These are phyloP conservation scores for Polypterus senegalus DNA, from an alignment of 2,113 vertebrate species.

Conservation along the genomic window DNA sequence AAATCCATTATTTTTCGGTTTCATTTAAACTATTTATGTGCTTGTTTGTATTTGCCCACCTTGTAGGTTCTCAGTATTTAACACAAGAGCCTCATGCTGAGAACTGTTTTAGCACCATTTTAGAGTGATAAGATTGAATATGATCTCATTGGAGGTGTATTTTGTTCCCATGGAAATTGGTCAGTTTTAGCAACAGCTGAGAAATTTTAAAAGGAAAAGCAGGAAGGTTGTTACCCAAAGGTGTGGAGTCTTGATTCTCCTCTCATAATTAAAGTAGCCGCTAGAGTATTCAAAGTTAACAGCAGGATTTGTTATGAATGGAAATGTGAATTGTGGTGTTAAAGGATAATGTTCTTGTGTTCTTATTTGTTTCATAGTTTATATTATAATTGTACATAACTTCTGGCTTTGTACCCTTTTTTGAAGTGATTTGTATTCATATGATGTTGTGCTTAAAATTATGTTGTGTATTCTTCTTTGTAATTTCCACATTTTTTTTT, in stretches of 20 bases:
- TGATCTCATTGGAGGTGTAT: constrained; percentile 72
- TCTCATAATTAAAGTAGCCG: constrained; percentile 56
- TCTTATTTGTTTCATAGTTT: too few species aligned
- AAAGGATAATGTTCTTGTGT: constrained; percentile 38
- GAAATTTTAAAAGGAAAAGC: constrained; percentile 51
- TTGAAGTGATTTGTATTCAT: not conserved
- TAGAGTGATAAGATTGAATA: constrained; percentile 66
- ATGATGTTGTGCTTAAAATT: constrained; percentile 3
- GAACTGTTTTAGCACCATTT: constrained; percentile 81
- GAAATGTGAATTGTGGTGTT: constrained; percentile 48
- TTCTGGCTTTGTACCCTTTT: too few species aligned
- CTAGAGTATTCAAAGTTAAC: constrained; percentile 53
- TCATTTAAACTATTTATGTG: not conserved
- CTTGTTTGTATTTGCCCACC: constrained; percentile 55
- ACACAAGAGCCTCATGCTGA: constrained; percentile 62
- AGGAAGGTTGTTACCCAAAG: constrained; percentile 46
- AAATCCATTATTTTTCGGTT: too few species aligned
- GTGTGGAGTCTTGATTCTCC: constrained; percentile 34
- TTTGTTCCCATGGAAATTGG: constrained; percentile 68
- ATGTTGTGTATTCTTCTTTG: not conserved
- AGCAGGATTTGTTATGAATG: constrained; percentile 56
- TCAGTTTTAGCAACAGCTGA: constrained; percentile 57
- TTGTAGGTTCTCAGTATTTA: constrained; percentile 56
- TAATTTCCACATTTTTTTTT: not conserved
- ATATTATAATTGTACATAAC: too few species aligned